Percentiles rank a stretch among this genome's conserved stretches.
phyloP scores from a whole-genome alignment of 2,888 invertebrate species.

The Alcis repandata region DNA sequence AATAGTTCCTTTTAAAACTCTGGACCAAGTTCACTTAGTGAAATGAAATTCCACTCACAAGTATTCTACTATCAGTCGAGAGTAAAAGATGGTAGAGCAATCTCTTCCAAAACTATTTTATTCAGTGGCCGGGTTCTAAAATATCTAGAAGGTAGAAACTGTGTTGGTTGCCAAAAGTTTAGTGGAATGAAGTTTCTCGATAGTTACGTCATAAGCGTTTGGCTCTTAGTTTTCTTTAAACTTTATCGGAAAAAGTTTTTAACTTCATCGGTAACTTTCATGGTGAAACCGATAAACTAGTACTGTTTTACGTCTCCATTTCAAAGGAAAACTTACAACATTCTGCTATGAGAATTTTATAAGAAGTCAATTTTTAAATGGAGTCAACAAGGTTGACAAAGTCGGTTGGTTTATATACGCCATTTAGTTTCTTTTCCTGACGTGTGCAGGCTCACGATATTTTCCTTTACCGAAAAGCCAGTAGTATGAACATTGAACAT shows the following conservation, averaged over 20 bases:
- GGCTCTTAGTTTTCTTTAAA: not conserved
- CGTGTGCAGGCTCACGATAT: no score
- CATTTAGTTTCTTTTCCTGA: no score
- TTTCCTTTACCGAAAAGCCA: no score
- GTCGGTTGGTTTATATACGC: no score
- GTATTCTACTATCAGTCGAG: not conserved
- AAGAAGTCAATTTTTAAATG: no score
- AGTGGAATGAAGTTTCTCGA: not conserved
- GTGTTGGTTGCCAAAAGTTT: conserved; percentile 12
- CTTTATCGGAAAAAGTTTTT: conserved; percentile 3
- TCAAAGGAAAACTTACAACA: no score
- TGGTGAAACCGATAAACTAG: not conserved
- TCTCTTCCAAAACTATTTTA: conserved; percentile 17
- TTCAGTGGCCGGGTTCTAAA: conserved; percentile 7
- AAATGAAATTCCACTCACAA: conserved; percentile 18
- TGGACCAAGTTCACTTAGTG: conserved; percentile 5
- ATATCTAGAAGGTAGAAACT: conserved; percentile 11
- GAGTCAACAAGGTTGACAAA: no score
- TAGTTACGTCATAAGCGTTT: not conserved
- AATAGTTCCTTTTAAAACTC: not conserved
- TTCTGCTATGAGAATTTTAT: no score
- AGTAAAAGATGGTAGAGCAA: conserved; percentile 5
- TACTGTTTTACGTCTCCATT: not conserved
- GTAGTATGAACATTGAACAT: no score
- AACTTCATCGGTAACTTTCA: not conserved